phyloP scores from a whole-genome alignment of 2,113 vertebrate species.

The Garra rufa region DNA sequence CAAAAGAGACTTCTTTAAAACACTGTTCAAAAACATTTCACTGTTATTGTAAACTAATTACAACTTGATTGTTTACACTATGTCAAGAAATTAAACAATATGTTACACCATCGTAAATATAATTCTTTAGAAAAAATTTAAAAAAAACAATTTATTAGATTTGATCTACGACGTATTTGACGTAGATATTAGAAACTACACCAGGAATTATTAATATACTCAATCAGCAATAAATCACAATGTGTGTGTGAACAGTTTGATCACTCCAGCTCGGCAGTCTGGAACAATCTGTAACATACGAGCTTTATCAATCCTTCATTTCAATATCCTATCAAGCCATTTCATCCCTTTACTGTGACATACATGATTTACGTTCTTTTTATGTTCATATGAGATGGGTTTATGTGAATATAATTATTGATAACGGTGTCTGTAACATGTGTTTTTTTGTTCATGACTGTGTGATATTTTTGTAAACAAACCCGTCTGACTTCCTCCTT shows the following conservation, averaged over 20 bases:
- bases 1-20: too few relatives aligned
- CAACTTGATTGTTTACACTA: background rate
- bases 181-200: background rate
- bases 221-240: background rate
- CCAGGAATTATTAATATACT: background rate
- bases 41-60: too few relatives aligned
- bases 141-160: too few relatives aligned
- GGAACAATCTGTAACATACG: constrained; percentile 4
- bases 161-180: background rate
- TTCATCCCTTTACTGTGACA: background rate
- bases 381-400: background rate
- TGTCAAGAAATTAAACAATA: background rate
- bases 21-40: too few relatives aligned
- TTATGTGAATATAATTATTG: background rate
- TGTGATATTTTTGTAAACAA: constrained; percentile 79
- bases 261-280: background rate
- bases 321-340: background rate
- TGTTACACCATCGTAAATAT: too few relatives aligned
- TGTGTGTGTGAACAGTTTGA: background rate
- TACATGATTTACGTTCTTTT: background rate
- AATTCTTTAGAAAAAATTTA: too few relatives aligned
- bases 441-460: constrained; percentile 37
- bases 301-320: background rate
- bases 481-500: constrained; percentile 68
- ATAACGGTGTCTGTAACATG: background rate